Percentiles rank a stretch among this genome's conserved stretches.
phyloP scores from a whole-genome alignment of 2,797 vertebrate species.

The Hoplostethus atlanticus region DNA sequence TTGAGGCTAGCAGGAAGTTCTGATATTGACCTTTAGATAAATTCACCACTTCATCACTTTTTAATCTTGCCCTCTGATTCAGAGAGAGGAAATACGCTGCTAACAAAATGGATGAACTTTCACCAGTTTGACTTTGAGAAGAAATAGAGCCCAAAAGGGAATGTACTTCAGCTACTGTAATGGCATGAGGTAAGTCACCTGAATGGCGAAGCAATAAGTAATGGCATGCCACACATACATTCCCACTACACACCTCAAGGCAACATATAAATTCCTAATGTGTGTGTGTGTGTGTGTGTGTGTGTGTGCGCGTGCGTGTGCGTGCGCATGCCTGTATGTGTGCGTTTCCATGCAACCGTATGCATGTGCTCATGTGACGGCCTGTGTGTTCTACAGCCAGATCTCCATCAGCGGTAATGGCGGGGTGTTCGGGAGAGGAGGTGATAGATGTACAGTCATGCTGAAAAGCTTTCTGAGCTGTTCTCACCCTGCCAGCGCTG shows the following conservation, averaged over 20 bases:
- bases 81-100: background rate
- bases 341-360: background rate
- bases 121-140: conserved; percentile 3
- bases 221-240: conserved; percentile 15
- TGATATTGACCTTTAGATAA: background rate
- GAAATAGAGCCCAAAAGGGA: background rate
- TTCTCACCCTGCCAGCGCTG: conserved; percentile 54
- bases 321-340: no score
- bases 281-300: background rate
- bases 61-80: background rate
- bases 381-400: conserved; percentile 45
- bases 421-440: conserved; percentile 43
- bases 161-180: background rate
- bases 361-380: background rate
- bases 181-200: background rate
- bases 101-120: background rate
- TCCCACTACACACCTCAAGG: conserved; percentile 10
- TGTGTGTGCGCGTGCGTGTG: no score
- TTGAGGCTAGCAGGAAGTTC: no score
- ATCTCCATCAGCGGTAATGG: conserved; percentile 49
- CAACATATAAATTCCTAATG: background rate
- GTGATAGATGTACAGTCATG: conserved; percentile 45
- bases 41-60: background rate
- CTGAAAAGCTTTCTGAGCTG: conserved; percentile 55
- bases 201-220: background rate